Base-by-base conservation (phyloP, 2,797 vertebrate genomes). In the Gambelia wislizenii region DNA sequence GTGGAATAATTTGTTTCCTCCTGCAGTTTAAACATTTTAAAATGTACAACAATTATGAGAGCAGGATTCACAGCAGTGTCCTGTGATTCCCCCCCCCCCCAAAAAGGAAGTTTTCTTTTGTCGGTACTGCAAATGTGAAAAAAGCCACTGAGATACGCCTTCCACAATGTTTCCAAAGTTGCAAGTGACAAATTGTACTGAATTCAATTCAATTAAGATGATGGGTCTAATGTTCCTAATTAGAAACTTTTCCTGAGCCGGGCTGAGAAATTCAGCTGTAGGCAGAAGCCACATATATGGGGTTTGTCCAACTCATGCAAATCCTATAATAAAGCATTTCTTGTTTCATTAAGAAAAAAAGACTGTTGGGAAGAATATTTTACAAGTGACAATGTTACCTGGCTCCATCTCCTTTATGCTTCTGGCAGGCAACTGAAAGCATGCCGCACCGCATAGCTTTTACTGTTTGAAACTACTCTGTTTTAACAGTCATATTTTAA, bases 131-230 rank as follows among this genome's bases (percentile, higher is more conserved):
- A 67, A 83, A 83, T 8, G 81, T 56, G 54, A 56, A 56, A 82
- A 67, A 67, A 36, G 47, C 2, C 82, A 25, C 4, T 36, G 64
- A 36, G 33, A 69, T 83, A 83, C 20, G 33, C 64, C 82, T 49
- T 84, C 33, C 82, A 20, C 33, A 70, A 52, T 47, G 49, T 84
- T 84, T 36, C 70, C 64, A 70, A 52, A 70, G 30, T 52, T 22
- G n/a, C 82, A 10, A 84, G 64, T 84, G 44, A 70, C 64, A 84
- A 84, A 36, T 69, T 13, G 14, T 36, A 70, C 44, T 52, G 33
- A 44, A 70, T 84, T 70, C 82, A 84, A 52, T 83, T 83, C 42
- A 83, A 67, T 67, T 44, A 67, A 83, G 59, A 39, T 39, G 18
- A 6, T 25, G 8, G 59, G 39, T 70, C 82, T 52, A 69, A 47